phyloP scores from a whole-genome alignment of 2,113 vertebrate genomes.

The Pandion haliaetus region DNA sequence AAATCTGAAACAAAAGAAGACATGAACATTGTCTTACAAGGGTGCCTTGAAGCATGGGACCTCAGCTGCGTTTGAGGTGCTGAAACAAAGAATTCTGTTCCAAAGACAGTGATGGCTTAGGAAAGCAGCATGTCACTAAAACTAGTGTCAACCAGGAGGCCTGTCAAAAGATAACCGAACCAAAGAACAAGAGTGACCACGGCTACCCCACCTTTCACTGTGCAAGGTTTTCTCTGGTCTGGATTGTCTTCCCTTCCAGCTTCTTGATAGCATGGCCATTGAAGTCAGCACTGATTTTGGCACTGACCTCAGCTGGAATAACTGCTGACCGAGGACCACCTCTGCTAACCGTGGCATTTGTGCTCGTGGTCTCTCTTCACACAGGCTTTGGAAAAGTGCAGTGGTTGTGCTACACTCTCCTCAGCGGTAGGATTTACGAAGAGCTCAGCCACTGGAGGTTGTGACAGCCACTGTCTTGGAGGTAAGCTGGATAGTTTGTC shows the following conservation, averaged over 20 bases:
- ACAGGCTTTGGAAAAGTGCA: fast-evolving
- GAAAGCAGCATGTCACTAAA: not conserved
- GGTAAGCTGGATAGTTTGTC: not conserved
- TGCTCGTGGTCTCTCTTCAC: not conserved
- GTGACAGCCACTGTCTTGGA: not conserved
- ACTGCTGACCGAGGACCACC: not conserved
- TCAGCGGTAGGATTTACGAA: not conserved
- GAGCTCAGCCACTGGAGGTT: not conserved
- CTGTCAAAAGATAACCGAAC: not conserved
- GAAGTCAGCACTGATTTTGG: not conserved
- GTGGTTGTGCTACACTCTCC: fast-evolving
- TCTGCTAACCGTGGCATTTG: fast-evolving
- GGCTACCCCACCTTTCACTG: not conserved
- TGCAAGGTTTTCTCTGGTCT: not conserved
- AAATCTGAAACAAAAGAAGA: not conserved
- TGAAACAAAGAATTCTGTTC: not conserved
- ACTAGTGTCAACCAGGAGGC: not conserved
- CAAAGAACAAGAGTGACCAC: not conserved
- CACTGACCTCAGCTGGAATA: not conserved
- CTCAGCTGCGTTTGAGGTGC: not conserved
- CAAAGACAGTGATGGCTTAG: not conserved
- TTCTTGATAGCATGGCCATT: not conserved
- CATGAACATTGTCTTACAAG: not conserved
- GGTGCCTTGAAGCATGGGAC: not conserved
- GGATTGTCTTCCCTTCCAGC: not conserved